These are phyloP conservation scores for Trachymyrmex septentrionalis DNA, from an alignment of 1,140 invertebrate genomes.

Conservation along the genomic window DNA sequence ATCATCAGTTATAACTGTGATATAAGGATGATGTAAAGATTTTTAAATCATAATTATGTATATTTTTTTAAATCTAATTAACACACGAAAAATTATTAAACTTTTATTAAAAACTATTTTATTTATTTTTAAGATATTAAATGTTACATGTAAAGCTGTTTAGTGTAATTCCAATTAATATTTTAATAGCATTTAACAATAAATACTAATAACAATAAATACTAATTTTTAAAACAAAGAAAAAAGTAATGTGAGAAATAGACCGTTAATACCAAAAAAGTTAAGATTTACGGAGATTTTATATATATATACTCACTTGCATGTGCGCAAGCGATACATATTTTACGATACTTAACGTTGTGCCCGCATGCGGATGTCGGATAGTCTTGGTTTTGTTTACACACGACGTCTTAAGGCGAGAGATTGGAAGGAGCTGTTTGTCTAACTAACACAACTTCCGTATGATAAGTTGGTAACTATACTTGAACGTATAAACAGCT, in stretches of 20 bases:
- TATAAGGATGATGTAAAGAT: neutral
- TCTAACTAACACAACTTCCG: conserved; percentile 4
- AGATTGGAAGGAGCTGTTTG: conserved; percentile 43
- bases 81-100: neutral
- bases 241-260: conserved; percentile 10
- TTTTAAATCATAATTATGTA: neutral
- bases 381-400: conserved; percentile 38
- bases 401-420: conserved; percentile 31
- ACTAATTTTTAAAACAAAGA: neutral
- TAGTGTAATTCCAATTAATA: neutral
- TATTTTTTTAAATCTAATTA: neutral
- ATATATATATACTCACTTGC: too few relatives aligned
- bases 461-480: conserved; percentile 21
- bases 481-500: conserved; percentile 26
- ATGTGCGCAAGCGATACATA: conserved; percentile 24
- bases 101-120: neutral
- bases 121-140: neutral
- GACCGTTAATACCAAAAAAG: neutral
- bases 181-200: neutral
- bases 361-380: neutral
- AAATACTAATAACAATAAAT: neutral
- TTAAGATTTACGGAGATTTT: conserved; percentile 12
- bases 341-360: conserved; percentile 37
- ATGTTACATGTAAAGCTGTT: neutral
- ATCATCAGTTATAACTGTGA: neutral